Evolutionary conservation across 2,797 vertebrate species (phyloP).

Genomic region (Phoebastria nigripes): DNA sequence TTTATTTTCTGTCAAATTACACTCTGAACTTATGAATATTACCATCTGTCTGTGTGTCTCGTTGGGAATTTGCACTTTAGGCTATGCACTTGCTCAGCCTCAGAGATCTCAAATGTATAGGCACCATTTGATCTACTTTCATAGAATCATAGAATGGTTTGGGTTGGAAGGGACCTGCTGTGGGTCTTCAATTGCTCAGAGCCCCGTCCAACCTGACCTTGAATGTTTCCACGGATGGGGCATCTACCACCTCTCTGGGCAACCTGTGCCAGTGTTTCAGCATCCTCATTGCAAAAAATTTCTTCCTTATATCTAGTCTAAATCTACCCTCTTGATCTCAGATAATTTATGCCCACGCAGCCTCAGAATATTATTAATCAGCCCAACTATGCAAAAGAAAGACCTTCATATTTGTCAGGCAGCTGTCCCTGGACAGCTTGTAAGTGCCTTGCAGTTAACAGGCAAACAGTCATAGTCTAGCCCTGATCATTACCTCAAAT

Average conservation of each 20-base stretch:
- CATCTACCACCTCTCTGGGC: too few species aligned
- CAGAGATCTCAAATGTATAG: background rate
- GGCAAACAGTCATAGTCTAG: slow-evolving; percentile 22
- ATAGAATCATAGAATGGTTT: too few species aligned
- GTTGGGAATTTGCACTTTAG: background rate
- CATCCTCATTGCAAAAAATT: too few species aligned
- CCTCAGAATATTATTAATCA: slow-evolving; percentile 31
- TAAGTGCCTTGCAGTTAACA: slow-evolving; percentile 44
- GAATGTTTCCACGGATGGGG: too few species aligned
- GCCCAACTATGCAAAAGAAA: background rate
- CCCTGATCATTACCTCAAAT: slow-evolving; percentile 48
- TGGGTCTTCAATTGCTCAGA: too few species aligned
- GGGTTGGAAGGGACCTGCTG: too few species aligned
- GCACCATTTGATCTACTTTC: background rate
- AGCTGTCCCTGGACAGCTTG: background rate
- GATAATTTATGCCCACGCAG: background rate
- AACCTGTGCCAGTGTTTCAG: too few species aligned
- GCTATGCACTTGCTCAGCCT: background rate
- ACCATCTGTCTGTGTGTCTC: background rate
- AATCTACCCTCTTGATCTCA: background rate
- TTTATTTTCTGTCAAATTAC: background rate
- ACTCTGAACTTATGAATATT: background rate
- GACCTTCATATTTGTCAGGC: slow-evolving; percentile 30
- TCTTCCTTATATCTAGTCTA: too few species aligned
- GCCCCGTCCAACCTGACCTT: too few species aligned